Evolutionary conservation across 2,113 vertebrate species (phyloP).

Genomic region (Ceratotherium simum): DNA sequence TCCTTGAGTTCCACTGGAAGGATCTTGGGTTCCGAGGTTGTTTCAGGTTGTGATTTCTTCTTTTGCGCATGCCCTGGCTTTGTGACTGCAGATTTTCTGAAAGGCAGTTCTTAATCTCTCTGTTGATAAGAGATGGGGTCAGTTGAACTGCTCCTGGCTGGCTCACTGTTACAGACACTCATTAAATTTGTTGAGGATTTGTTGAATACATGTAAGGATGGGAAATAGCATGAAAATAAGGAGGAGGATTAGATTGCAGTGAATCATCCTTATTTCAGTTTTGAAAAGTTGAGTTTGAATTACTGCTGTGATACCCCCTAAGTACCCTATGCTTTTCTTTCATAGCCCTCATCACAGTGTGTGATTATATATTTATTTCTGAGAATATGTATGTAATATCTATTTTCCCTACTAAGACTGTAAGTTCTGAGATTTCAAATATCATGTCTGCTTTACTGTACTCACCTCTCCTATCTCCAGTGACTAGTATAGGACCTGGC

Average conservation of each 20-base stretch:
- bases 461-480: background rate
- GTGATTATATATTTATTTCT: background rate
- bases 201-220: background rate
- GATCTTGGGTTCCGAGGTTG: too few species aligned
- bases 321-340: background rate
- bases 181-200: background rate
- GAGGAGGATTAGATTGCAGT: background rate
- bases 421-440: background rate
- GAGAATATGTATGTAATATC: background rate
- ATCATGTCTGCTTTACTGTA: background rate
- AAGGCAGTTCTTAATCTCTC: too few species aligned
- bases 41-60: too few species aligned
- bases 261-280: background rate
- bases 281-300: background rate
- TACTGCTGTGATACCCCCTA: background rate
- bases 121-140: too few species aligned
- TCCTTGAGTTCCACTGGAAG: too few species aligned
- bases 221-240: slow-evolving; percentile 24
- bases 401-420: background rate
- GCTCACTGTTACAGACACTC: background rate
- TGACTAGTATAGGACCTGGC: background rate
- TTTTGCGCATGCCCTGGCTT: too few species aligned
- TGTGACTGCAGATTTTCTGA: too few species aligned
- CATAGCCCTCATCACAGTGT: background rate
- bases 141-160: too few species aligned